Conservation (phyloP, 2,888 invertebrate species). For the Eupeodes latifasciatus region DNA sequence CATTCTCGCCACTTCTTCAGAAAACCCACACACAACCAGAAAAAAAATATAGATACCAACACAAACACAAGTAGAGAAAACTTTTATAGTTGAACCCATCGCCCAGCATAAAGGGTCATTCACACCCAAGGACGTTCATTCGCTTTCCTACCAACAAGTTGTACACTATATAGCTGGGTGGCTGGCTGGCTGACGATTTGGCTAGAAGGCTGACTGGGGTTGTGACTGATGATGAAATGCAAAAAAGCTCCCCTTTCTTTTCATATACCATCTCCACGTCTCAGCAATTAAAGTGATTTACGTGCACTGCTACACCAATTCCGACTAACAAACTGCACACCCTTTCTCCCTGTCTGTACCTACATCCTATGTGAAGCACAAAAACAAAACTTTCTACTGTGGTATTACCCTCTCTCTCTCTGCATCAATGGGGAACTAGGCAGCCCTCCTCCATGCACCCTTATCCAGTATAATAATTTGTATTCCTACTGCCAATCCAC, state of each 20-base stretch:
- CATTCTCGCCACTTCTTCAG: constrained; percentile 20
- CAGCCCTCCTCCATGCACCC: not conserved
- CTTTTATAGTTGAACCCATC: constrained; percentile 35
- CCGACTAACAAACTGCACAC: constrained; percentile 9
- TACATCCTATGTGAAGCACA: constrained; percentile 14
- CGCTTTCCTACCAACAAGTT: constrained; percentile 76
- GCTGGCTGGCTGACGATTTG: not conserved
- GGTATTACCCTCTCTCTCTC: not conserved
- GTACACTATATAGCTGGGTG: constrained; percentile 37
- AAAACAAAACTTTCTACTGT: constrained; percentile 73
- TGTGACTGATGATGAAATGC: constrained; percentile 40
- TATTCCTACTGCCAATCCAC: constrained; percentile 24
- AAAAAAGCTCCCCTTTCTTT: constrained; percentile 55
- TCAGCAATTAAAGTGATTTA: constrained; percentile 67
- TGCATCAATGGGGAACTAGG: not conserved
- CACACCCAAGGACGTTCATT: constrained; percentile 79
- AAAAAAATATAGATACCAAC: constrained; percentile 16
- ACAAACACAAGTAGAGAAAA: not conserved
- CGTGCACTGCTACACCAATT: constrained; percentile 57
- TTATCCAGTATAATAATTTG: constrained; percentile 62
- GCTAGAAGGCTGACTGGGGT: not conserved
- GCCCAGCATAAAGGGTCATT: constrained; percentile 73
- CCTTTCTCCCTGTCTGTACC: constrained; percentile 9
- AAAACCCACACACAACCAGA: constrained; percentile 26
- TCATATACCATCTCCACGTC: constrained; percentile 19